Evolutionary conservation across 1,140 invertebrate species (phyloP), one percentile per base, ranked within the genome.

Genomic region (Hyles vespertilio): DNA sequence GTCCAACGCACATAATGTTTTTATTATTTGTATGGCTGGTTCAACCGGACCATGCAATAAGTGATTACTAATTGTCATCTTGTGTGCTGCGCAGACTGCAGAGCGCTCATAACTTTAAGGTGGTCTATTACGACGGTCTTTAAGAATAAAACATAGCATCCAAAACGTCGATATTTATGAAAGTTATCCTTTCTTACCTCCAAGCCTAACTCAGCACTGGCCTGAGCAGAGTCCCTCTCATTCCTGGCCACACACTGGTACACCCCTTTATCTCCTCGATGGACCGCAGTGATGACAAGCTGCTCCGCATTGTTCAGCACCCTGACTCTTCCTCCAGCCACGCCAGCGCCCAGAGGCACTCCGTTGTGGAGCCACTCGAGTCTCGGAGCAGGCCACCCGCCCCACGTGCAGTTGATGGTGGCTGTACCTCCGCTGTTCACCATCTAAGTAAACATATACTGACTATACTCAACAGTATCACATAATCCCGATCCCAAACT

Each of bases 181-280:
- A 22, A 22, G 22, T 48, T 48, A 10, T n/a, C n/a, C n/a, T n/a
- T 22, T 51, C 90, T 91, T 86, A 97, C 96, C 95, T 87, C 95
- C 95, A 40, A 98, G 89, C 59, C 93, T 92, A 98, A 86, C 78
- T 97, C 95, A 8, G 95, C 93, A 59, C 94, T 94, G 2, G 94
- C 95, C 79, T 97, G 96, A 2, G 94, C 94, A 57, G 94, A 95
- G 70, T 95, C 94, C 36, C 93, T 91, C 61, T 95, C 93, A 73
- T 94, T 96, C 57, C 92, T 91, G 0, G 94, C 95, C 60, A 97
- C 91, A 82, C 96, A 98, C 80, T 97, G 96, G 89, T 97, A 98
- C 91, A 97, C 96, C 9, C 96, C 96, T 63, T 92, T 92, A 80
- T 97, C 96, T 50, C 93, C 90, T 59, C 95, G 91, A 49, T 93